Evolutionary conservation across 2,888 invertebrate species (phyloP).

Genomic region (Sipunculus nudus): DNA sequence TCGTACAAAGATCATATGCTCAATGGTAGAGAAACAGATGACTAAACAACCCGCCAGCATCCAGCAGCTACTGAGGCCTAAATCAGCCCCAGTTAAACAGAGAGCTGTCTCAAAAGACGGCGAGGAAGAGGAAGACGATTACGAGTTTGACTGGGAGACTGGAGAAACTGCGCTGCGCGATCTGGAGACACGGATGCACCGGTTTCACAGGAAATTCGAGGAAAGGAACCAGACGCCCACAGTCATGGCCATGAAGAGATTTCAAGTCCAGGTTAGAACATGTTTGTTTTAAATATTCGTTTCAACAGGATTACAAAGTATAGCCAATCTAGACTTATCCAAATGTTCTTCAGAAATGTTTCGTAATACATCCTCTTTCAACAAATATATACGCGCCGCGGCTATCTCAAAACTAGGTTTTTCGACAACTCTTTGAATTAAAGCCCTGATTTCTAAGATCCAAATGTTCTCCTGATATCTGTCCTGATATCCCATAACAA

Average conservation of each 20-base stretch:
- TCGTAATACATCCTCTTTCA: too few species aligned
- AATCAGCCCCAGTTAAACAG: slow-evolving; percentile 22
- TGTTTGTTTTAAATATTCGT: too few species aligned
- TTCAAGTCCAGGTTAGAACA: slow-evolving; percentile 47
- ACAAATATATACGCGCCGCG: too few species aligned
- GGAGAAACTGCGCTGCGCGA: slow-evolving; percentile 49
- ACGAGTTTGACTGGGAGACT: slow-evolving; percentile 58
- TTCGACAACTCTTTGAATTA: too few species aligned
- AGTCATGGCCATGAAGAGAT: slow-evolving; percentile 42
- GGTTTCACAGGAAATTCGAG: neutral
- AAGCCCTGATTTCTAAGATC: too few species aligned
- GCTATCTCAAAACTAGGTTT: too few species aligned
- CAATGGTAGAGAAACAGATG: slow-evolving; percentile 21
- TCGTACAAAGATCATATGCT: slow-evolving; percentile 20
- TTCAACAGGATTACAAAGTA: too few species aligned
- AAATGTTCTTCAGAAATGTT: too few species aligned
- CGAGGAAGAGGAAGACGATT: slow-evolving; percentile 33
- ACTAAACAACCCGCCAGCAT: slow-evolving; percentile 1
- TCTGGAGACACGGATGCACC: slow-evolving; percentile 42
- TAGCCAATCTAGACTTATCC: too few species aligned
- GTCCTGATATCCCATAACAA: too few species aligned
- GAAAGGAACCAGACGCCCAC: slow-evolving; percentile 19
- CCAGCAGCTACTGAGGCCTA: slow-evolving; percentile 11
- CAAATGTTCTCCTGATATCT: too few species aligned
- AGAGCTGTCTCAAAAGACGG: slow-evolving; percentile 31